These are phyloP conservation scores for Cyprinella venusta DNA, from an alignment of 2,797 vertebrate genomes.

Conservation along the genomic window DNA sequence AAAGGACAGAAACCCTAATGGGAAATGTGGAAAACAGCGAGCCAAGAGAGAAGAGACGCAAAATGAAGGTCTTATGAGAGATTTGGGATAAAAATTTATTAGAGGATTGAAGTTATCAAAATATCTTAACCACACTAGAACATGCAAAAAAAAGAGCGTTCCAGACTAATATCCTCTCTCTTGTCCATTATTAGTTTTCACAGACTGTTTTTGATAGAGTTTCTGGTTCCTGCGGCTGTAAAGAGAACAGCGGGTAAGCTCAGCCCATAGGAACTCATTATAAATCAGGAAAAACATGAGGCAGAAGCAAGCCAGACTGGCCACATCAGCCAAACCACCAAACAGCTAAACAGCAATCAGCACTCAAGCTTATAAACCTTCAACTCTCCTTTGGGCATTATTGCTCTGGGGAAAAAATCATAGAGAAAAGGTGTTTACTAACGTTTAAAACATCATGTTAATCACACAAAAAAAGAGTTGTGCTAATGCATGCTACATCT, in stretches of 20 bases:
- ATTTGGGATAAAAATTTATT: background rate
- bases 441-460: constrained; percentile 40
- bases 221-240: constrained; percentile 65
- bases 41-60: background rate
- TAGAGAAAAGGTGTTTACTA: constrained; percentile 35
- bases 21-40: background rate
- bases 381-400: constrained; percentile 16
- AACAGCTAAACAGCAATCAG: constrained; percentile 44
- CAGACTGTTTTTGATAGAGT: constrained; percentile 62
- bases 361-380: constrained; percentile 38
- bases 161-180: constrained; percentile 52
- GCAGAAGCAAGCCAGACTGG: constrained; percentile 31
- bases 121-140: constrained; percentile 35
- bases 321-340: constrained; percentile 50
- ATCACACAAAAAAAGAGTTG: background rate
- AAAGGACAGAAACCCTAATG: constrained; percentile 47
- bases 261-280: constrained; percentile 75
- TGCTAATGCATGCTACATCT: background rate
- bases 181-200: constrained; percentile 63
- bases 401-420: background rate
- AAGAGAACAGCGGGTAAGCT: constrained; percentile 64
- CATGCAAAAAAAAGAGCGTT: constrained; percentile 33
- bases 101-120: constrained; percentile 24
- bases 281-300: constrained; percentile 70
- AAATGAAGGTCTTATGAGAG: background rate